Base-by-base conservation (phyloP, 2,113 vertebrate genomes). In the Leptobrachium ailaonicum region DNA sequence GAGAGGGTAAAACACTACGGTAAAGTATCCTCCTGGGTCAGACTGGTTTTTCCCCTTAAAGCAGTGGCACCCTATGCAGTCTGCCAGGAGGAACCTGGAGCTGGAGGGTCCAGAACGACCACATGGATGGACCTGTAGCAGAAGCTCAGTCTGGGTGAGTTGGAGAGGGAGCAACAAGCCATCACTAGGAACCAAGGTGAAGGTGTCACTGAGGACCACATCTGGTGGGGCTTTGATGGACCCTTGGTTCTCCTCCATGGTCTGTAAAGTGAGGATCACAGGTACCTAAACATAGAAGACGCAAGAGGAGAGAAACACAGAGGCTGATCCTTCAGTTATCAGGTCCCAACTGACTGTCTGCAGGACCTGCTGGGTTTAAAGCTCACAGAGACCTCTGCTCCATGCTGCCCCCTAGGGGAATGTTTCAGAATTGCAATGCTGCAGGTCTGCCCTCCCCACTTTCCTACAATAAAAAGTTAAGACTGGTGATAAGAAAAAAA, bases 41-140 rank as follows among this genome's bases (percentile, higher is more conserved):
- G 11, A 20, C 3, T 68, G 20, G 62, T 79, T 74, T 66, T 44
- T 62, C 32, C 77, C 45, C 54, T 50, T 58, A 56, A 70, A 79
- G 3, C 75, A 83, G 41, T 41, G 2, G 79, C 85, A 86, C 12
- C 86, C 82, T 71, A 87, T 79, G 79, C 86, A 87, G 50, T 87
- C 85, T 9, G 83, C 43, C 12, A 85, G 73, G 47, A 12, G 6
- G 2, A 81, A 44, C 2, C 66, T 13, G 4, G 43, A n/a, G 3
- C 2, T 11, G 7, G 76, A 62, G 45, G 73, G 72, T 32, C 2
- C 67, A 0, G 12, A 8, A 47, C 40, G 63, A 44, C 41, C 66
- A 4, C 47, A 7, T 3, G 6, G n/a, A 3, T 69, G 66, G 14
- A 64, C 79, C 71, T 80, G 77, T 42, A 85, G 76, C 67, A 60